phyloP scores from a whole-genome alignment of 2,797 vertebrate genomes.

The Bucorvus abyssinicus region DNA sequence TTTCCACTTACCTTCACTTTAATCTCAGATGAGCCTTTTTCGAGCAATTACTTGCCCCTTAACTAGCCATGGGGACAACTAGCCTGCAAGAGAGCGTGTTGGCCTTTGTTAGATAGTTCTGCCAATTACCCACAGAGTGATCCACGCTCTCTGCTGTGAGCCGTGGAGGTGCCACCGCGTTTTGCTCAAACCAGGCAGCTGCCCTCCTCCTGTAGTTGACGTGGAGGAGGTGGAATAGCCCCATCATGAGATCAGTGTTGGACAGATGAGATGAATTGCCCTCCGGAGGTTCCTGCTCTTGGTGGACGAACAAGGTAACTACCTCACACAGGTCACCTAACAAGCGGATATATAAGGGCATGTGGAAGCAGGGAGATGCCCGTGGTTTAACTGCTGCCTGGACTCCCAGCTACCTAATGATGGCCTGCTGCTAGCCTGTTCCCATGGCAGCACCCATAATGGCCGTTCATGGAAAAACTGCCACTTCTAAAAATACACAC shows the following conservation, averaged over 20 bases:
- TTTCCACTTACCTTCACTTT: neutral
- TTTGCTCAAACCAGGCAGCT: neutral
- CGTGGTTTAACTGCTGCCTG: neutral
- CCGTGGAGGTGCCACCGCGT: neutral
- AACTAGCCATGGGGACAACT: neutral
- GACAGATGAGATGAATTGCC: neutral
- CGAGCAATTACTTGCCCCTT: neutral
- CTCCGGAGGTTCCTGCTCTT: neutral
- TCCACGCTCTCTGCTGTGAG: neutral
- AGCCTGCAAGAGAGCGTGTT: accelerated
- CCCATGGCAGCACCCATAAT: neutral
- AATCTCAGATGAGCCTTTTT: neutral
- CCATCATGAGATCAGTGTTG: neutral
- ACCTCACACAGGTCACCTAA: neutral
- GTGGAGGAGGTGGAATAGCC: neutral
- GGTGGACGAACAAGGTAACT: neutral
- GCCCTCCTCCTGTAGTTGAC: neutral
- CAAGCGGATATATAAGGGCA: neutral
- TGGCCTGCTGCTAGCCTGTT: neutral
- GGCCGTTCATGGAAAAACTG: neutral
- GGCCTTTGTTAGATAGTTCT: neutral
- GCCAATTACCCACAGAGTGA: neutral
- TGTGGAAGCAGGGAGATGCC: neutral
- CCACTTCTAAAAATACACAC: neutral
- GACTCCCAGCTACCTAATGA: neutral